Base-by-base conservation (phyloP, 2,888 invertebrate genomes). In the Timema podura region DNA sequence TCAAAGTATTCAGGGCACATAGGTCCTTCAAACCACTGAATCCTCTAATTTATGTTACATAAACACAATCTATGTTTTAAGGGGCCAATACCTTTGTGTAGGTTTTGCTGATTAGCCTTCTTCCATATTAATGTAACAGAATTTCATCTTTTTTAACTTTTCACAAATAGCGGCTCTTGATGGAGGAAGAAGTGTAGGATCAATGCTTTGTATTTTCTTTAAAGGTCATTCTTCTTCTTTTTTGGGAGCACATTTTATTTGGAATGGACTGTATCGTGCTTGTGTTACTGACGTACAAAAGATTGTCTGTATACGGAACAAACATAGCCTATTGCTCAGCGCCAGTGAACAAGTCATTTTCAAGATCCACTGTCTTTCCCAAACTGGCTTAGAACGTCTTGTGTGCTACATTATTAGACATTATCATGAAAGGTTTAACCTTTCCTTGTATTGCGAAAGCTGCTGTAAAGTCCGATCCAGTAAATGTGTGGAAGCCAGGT, bases 401-500 rank as follows among this genome's bases (percentile, higher is more conserved):
- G 30, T 57, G 57, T 13, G 54, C 54, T 54, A 6, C 54, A 54
- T 6, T 13, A 54, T 6, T 54, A 1, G 5, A 54, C 54, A 54
- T 54, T 9, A 54, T 13, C 54, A 2, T 6, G 54, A 54, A 54
- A 54, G 8, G 57, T 57, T 57, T 13, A 57, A 30, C 30, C 2
- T 30, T 30, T 57, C 57, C 57, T 57, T 57, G 9, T 57, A 5
- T 11, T n/a, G 57, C 0, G 9, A 5, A 13, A 57, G 9, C 57
- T 57, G 15, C 57, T 57, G n/a, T 57, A 57, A 57, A 57, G 57
- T 57, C 13, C 9, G 57, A n/a, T 57, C 13, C 57, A 57, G 57
- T 57, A 57, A 57, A 57, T n/a, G 57, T n/a, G 15, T 57, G 57
- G 57, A n/a, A n/a, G 15, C 57, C 57, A 57, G 57, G 57, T 57